Conservation (phyloP, 2,797 vertebrate genomes). For the Ctenopoma kingsleyae region DNA sequence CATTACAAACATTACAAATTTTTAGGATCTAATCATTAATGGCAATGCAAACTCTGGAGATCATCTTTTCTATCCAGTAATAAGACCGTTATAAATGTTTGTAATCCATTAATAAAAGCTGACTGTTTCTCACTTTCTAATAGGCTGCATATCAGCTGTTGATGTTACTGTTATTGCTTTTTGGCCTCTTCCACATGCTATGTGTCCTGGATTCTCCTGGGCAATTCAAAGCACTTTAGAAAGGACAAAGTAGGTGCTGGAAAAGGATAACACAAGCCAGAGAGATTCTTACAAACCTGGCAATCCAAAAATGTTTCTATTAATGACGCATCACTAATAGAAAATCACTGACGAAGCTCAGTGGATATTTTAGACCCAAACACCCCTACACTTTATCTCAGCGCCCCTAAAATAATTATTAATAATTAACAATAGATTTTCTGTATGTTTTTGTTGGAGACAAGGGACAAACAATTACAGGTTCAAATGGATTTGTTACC, state of each 20-base stretch:
- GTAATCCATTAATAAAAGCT: not conserved
- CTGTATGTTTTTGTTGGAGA: no score
- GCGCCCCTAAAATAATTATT: no score
- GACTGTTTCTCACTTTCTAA: not conserved
- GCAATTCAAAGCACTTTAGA: no score
- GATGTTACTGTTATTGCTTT: not conserved
- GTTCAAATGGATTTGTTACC: no score
- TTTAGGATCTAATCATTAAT: no score
- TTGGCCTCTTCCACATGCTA: not conserved
- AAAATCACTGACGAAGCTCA: no score
- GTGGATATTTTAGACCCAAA: no score
- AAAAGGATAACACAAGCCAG: not conserved
- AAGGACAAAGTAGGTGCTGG: not conserved
- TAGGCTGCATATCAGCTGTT: not conserved
- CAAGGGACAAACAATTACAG: no score
- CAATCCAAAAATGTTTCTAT: not conserved
- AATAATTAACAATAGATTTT: no score
- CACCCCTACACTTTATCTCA: no score
- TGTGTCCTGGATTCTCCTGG: no score
- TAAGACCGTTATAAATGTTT: not conserved
- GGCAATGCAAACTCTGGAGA: not conserved
- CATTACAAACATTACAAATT: no score
- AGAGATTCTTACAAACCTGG: not conserved
- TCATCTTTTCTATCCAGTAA: not conserved
- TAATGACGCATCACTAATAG: not conserved